Base-by-base conservation (phyloP, 2,797 vertebrate genomes). In the Gambusia yucatana region DNA sequence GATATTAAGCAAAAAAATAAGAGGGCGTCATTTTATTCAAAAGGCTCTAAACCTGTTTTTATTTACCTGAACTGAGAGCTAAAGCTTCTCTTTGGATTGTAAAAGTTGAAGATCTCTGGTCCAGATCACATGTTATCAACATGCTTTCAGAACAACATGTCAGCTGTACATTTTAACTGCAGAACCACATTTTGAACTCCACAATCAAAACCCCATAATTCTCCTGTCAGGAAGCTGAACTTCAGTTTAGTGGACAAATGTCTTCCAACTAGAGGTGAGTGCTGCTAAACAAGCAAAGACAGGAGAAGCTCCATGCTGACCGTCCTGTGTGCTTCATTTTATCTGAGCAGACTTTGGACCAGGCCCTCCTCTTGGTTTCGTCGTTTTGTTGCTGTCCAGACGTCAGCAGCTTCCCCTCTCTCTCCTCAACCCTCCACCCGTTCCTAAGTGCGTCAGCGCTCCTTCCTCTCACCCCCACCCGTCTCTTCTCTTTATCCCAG, bases 401-500 rank as follows among this genome's bases (percentile, higher is more conserved):
- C 94, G 93, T 96, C 95, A 96, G 89, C 86, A 90, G 71, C 79
- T 78, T 76, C 78, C 75, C 43, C 65, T 20, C 52, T 55, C 65
- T 9, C 52, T 28, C 52, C 39, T 82, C 72, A 73, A 36, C 85
- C 76, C 67, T 81, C 84, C 85, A 84, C 82, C 80, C 36, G 83
- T 84, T 88, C 83, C 85, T 76, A 92, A 90, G 91, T 96, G 93
- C 95, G 92, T 95, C 95, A 95, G 90, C 89, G 86, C 80, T 85
- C 86, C 75, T 83, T 79, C 77, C 84, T 77, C 81, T 83, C 79
- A 77, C 78, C 69, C 65, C 20, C 30, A 36, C 72, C 61, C 73
- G 33, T 63, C 73, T 48, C 70, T 79, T 73, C 81, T 57, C 74
- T 91, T 79, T 85, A 90, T 78, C 84, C 83, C 78, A 25, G 73